Percentiles rank a stretch among this genome's conserved stretches.
Conservation (phyloP, 2,888 invertebrate genomes). For the Heterodera filipjevi region DNA sequence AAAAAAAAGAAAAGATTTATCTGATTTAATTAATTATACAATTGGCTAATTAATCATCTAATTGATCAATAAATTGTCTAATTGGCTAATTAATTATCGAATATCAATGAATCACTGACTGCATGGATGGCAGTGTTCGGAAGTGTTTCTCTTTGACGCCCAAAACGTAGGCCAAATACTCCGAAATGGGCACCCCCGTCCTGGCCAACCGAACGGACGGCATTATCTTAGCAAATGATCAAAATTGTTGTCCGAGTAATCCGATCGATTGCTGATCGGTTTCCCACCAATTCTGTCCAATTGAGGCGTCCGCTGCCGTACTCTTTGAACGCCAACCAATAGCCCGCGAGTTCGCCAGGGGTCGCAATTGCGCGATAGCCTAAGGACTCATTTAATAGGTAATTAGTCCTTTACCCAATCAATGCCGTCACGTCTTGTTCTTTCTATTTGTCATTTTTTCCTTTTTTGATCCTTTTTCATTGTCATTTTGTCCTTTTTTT, state of each 20-base stretch:
- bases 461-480: background rate
- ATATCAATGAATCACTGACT: conserved; percentile 45
- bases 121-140: conserved; percentile 56
- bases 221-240: conserved; percentile 1
- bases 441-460: background rate
- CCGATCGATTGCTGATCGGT: background rate
- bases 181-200: conserved; percentile 58
- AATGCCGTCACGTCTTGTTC: no score
- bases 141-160: conserved; percentile 62
- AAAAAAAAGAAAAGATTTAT: conserved; percentile 28
- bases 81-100: background rate
- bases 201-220: conserved; percentile 51
- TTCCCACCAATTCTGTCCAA: conserved; percentile 52
- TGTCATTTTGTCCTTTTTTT: no score
- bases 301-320: conserved; percentile 59
- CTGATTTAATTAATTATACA: background rate
- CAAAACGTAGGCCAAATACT: conserved; percentile 56
- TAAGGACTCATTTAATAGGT: conserved; percentile 12
- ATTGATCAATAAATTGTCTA: background rate
- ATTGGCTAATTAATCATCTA: background rate
- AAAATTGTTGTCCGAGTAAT: background rate
- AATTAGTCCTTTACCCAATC: background rate
- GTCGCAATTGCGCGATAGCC: conserved; percentile 58
- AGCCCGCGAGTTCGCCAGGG: conserved; percentile 64
- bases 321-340: conserved; percentile 57